A percentile compares a stretch with the other conserved stretches of the same genome.
These are phyloP conservation scores for Cantharis flavilabris DNA, from an alignment of 2,888 invertebrate genomes.

Conservation along the genomic window DNA sequence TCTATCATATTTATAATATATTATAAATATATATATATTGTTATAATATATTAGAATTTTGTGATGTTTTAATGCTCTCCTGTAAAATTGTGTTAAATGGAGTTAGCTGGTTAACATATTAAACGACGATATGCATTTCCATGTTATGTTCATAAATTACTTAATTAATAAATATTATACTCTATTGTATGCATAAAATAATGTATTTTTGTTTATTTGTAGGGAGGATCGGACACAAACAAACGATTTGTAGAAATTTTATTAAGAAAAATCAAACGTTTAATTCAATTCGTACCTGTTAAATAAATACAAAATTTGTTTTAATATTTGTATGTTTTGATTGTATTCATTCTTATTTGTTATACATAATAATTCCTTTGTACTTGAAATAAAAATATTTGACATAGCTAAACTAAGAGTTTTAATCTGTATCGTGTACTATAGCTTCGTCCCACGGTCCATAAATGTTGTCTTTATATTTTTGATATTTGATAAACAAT, in stretches of 20 bases:
- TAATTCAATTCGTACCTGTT: constrained; percentile 76
- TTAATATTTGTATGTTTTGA: constrained; percentile 7
- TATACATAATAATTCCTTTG: constrained; percentile 24
- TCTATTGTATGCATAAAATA: not conserved
- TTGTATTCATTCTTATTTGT: constrained; percentile 25
- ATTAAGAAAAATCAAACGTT: constrained; percentile 76
- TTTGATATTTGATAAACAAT: constrained; percentile 77
- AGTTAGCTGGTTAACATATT: too few species aligned
- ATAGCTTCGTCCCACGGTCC: constrained; percentile 98
- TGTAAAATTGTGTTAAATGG: too few species aligned
- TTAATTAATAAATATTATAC: not conserved
- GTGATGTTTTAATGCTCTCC: too few species aligned
- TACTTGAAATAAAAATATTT: not conserved
- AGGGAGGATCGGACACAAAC: constrained; percentile 68
- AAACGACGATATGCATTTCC: too few species aligned
- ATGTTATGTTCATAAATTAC: too few species aligned
- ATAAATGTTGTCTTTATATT: constrained; percentile 87
- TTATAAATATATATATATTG: too few species aligned
- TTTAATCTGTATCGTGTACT: constrained; percentile 63
- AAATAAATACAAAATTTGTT: constrained; percentile 47
- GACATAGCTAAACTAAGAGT: not conserved
- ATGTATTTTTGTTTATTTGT: constrained; percentile 39
- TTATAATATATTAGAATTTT: too few species aligned
- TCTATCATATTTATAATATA: too few species aligned
- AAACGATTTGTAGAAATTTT: constrained; percentile 75